phyloP scores from a whole-genome alignment of 2,888 invertebrate genomes.

The Antheraea yamamai region DNA sequence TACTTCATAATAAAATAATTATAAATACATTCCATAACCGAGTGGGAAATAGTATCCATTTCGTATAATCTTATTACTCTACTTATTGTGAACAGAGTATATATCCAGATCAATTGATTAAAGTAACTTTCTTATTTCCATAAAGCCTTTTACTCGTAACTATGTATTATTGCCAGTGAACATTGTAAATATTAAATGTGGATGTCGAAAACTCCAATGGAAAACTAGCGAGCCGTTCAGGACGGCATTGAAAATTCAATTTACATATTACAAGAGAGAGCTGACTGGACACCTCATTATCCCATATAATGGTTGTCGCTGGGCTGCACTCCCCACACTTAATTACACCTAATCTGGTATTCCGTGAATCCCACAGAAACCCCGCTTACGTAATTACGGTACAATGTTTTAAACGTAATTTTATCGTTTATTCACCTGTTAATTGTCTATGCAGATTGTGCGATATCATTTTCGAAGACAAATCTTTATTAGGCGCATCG shows the following conservation, averaged over 20 bases:
- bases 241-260: slow-evolving; percentile 70
- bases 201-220: slow-evolving; percentile 7
- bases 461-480: slow-evolving; percentile 17
- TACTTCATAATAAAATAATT: no score
- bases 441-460: slow-evolving; percentile 52
- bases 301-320: slow-evolving; percentile 70
- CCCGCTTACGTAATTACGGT: slow-evolving; percentile 69
- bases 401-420: slow-evolving; percentile 67
- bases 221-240: slow-evolving; percentile 38
- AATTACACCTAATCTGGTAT: slow-evolving; percentile 77
- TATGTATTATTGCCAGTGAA: neutral
- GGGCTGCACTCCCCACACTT: slow-evolving; percentile 72
- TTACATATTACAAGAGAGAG: slow-evolving; percentile 71
- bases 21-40: no score
- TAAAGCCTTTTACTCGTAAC: neutral
- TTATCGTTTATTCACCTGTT: slow-evolving; percentile 71
- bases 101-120: neutral
- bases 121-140: neutral
- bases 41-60: neutral
- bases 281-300: slow-evolving; percentile 78
- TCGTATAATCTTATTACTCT: neutral
- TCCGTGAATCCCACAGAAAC: slow-evolving; percentile 71
- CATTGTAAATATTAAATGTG: slow-evolving; percentile 29
- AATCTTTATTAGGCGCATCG: no score
- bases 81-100: neutral